Evolutionary conservation across 2,797 vertebrate species (phyloP).

Genomic region (Hephaestus fuliginosus): DNA sequence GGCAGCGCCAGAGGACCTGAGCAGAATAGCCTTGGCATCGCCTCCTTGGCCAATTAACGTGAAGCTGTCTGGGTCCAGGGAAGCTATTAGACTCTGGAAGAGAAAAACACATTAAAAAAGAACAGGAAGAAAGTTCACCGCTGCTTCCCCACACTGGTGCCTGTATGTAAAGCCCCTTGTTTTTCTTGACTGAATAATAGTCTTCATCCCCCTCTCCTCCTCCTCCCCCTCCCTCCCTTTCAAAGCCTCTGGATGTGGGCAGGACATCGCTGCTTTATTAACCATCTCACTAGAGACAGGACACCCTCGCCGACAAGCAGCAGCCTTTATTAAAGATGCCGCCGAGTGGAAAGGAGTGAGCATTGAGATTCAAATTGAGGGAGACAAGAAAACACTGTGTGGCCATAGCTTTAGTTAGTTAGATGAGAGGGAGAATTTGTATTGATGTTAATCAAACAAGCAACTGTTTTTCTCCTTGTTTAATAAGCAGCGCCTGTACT

Average conservation of each 20-base stretch:
- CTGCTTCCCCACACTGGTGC: slow-evolving; percentile 69
- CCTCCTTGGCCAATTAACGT: slow-evolving; percentile 85
- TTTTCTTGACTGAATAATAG: slow-evolving; percentile 85
- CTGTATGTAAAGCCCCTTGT: slow-evolving; percentile 82
- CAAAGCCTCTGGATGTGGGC: slow-evolving; percentile 80
- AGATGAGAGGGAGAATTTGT: slow-evolving; percentile 77
- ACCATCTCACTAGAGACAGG: slow-evolving; percentile 84
- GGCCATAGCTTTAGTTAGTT: slow-evolving; percentile 73
- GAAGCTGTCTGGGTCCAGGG: slow-evolving; percentile 83
- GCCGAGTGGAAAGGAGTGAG: slow-evolving; percentile 75
- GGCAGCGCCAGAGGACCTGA: slow-evolving; percentile 80
- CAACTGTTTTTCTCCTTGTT: slow-evolving; percentile 70
- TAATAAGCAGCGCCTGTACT: slow-evolving; percentile 68
- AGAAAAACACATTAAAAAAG: slow-evolving; percentile 84
- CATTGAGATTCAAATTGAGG: slow-evolving; percentile 84
- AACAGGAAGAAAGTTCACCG: slow-evolving; percentile 80
- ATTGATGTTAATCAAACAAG: slow-evolving; percentile 82
- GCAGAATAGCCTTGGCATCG: slow-evolving; percentile 79
- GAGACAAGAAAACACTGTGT: slow-evolving; percentile 73
- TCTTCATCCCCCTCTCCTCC: slow-evolving; percentile 50
- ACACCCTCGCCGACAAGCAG: slow-evolving; percentile 77
- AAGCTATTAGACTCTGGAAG: slow-evolving; percentile 83
- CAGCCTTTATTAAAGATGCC: slow-evolving; percentile 85
- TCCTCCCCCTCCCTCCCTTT: slow-evolving; percentile 34
- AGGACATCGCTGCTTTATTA: slow-evolving; percentile 85